Evolutionary conservation across 2,888 invertebrate species (phyloP).

Genomic region (Lutraria lutraria): DNA sequence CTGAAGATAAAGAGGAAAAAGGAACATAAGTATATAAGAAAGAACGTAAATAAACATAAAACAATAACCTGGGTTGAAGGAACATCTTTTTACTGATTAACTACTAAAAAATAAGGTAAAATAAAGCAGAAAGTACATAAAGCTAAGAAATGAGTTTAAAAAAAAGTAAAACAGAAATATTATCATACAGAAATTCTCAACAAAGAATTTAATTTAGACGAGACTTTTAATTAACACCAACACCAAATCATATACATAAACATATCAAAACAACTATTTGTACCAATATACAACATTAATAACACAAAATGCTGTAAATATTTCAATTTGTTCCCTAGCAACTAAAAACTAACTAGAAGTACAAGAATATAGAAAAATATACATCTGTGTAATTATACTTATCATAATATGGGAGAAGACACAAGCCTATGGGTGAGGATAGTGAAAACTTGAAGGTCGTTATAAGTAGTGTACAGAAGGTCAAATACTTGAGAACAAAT

Average conservation of each 20-base stretch:
- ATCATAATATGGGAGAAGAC: too few relatives aligned
- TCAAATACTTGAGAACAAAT: not conserved
- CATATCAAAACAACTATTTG: too few relatives aligned
- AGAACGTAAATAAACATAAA: not conserved
- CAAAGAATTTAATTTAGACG: too few relatives aligned
- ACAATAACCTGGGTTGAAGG: not conserved
- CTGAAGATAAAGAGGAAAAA: not conserved
- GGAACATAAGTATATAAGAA: too few relatives aligned
- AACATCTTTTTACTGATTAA: not conserved
- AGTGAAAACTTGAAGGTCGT: too few relatives aligned
- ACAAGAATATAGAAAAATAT: constrained; percentile 1
- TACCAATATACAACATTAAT: not conserved
- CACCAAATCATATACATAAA: too few relatives aligned
- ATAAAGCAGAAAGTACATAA: not conserved
- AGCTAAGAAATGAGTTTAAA: not conserved
- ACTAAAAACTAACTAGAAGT: not conserved
- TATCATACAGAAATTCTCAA: too few relatives aligned
- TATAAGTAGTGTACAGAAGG: not conserved
- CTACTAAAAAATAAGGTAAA: not conserved
- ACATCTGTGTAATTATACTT: not conserved
- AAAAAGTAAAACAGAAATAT: not conserved
- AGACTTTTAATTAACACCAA: too few relatives aligned
- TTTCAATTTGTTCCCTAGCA: constrained; percentile 2
- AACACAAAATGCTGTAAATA: constrained; percentile 11
- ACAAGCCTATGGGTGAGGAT: too few relatives aligned